Evolutionary conservation across 2,888 invertebrate genomes (phyloP).

Genomic region (Trichacis sp.): DNA sequence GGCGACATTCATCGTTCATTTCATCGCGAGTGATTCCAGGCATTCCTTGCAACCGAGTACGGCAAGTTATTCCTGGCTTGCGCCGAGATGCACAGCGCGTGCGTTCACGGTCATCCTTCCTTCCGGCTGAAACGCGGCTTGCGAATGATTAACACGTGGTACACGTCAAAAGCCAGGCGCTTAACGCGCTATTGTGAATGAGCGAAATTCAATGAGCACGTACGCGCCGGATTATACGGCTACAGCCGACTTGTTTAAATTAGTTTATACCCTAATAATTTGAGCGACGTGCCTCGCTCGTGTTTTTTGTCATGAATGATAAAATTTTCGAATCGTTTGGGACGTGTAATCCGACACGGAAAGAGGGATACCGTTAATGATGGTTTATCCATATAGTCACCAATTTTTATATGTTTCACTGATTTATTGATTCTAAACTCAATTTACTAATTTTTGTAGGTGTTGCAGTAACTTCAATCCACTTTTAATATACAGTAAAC

Average conservation of each 20-base stretch:
- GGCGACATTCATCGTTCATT: constrained; percentile 43
- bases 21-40: constrained; percentile 49
- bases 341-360: too few relatives aligned
- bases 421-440: background rate
- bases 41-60: constrained; percentile 36
- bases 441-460: too few relatives aligned
- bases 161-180: constrained; percentile 42
- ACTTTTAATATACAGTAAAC: too few relatives aligned
- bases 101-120: constrained; percentile 47
- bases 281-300: background rate
- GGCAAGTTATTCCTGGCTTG: constrained; percentile 51
- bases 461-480: too few relatives aligned
- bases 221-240: constrained; percentile 3
- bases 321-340: too few relatives aligned
- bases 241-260: background rate
- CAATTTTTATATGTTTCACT: too few relatives aligned
- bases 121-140: constrained; percentile 47
- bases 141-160: constrained; percentile 46
- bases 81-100: constrained; percentile 45
- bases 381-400: too few relatives aligned
- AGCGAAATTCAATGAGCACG: constrained; percentile 30
- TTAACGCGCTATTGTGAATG: constrained; percentile 28
- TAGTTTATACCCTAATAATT: background rate
- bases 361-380: too few relatives aligned
- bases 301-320: background rate